Base-by-base conservation (phyloP, 2,888 invertebrate species). In the Tinea semifulvella region DNA sequence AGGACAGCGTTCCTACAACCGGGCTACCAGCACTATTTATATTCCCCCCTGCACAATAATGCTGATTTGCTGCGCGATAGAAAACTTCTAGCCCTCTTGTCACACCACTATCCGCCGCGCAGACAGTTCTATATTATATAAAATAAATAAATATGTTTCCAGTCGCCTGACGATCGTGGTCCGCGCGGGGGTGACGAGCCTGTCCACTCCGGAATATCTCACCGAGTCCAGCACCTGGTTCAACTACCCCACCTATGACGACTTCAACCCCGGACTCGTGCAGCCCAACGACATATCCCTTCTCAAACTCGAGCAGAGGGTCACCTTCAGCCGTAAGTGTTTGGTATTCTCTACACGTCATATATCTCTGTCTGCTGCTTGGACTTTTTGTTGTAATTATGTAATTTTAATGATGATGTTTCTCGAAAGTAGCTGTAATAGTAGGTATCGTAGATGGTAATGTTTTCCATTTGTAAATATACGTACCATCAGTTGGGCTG, bases 31-130 rank as follows among this genome's bases (percentile, higher is more conserved):
- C n/a, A n/a, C n/a, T n/a, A n/a, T n/a, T n/a, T n/a, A n/a, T n/a
- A n/a, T n/a, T n/a, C n/a, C n/a, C n/a, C n/a, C n/a, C n/a, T n/a
- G n/a, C n/a, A n/a, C n/a, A n/a, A n/a, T n/a, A n/a, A n/a, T n/a
- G n/a, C n/a, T n/a, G n/a, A n/a, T n/a, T n/a, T n/a, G n/a, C n/a
- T n/a, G n/a, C n/a, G n/a, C n/a, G 58, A n/a, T 77, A 77, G 77
- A 56, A 71, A 13, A 40, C 76, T 40, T 60, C 68, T 0, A 70
- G 75, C 1, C 77, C 76, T 0, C 76, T 76, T 49, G 76, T 76
- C 49, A 72, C 73, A 19, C 72, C 70, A 10, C 49, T 50, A 76
- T 76, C 42, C 57, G 65, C 60, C 19, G 8, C 19, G 22, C 8
- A 22, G 22, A 22, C 22, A 22, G 8, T 22, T 22, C 5, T 22